These are phyloP conservation scores for Philopotamus ludificatus DNA, from an alignment of 1,140 invertebrate species.

Conservation along the genomic window DNA sequence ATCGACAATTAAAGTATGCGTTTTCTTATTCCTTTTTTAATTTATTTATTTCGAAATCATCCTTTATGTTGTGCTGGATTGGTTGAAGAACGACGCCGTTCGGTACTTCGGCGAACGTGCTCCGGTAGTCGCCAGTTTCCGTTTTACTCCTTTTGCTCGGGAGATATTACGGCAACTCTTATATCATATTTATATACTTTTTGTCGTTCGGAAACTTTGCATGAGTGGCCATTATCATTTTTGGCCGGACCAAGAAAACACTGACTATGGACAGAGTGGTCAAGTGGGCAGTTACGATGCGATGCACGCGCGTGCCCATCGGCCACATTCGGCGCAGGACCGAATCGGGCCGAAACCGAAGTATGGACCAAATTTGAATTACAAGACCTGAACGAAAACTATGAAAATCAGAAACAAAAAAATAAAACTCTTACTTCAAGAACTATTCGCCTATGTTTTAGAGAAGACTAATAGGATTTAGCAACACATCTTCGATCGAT, in stretches of 20 bases:
- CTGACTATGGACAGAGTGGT: conserved; percentile 11
- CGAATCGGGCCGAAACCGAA: no score
- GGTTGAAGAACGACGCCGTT: neutral
- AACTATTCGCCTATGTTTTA: no score
- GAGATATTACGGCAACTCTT: conserved; percentile 12
- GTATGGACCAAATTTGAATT: no score
- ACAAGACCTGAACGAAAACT: no score
- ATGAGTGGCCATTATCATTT: conserved; percentile 27
- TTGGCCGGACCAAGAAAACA: conserved; percentile 1
- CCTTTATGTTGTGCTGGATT: no score
- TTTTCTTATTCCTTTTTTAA: no score
- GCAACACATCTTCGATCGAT: no score
- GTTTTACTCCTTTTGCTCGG: neutral
- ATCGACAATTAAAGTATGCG: no score
- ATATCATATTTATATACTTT: conserved; percentile 13
- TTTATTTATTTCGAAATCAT: no score
- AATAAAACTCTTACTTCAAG: no score
- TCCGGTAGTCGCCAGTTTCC: neutral
- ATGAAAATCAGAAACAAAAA: no score
- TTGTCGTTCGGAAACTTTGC: conserved; percentile 3
- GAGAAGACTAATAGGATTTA: no score
- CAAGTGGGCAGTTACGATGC: conserved; percentile 38
- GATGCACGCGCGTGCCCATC: conserved; percentile 30
- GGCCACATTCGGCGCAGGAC: conserved; percentile 18
- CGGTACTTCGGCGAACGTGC: neutral